phyloP scores from a whole-genome alignment of 92 coral and sea anemone genomes.

The Bergia sp. region DNA sequence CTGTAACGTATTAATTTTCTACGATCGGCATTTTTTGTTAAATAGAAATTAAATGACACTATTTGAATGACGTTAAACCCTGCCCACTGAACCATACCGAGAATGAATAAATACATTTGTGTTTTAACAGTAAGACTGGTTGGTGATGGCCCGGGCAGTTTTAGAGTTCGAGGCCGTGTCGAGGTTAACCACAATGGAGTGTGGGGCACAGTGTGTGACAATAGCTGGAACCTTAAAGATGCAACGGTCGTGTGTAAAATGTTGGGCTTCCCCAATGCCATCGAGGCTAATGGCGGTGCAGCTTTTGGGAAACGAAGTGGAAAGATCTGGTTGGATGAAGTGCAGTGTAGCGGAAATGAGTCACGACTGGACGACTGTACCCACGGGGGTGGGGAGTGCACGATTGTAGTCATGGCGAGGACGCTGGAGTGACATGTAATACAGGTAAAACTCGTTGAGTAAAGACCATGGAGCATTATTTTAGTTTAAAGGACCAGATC shows the following conservation, averaged over 20 bases:
- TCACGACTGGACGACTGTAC: neutral
- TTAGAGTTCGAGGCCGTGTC: conserved; percentile 1
- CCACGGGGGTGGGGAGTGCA: neutral
- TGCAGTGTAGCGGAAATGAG: conserved; percentile 31
- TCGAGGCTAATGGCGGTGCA: neutral
- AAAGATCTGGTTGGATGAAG: conserved; percentile 25
- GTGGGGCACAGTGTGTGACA: conserved; percentile 49
- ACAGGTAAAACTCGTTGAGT: neutral
- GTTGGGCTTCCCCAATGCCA: conserved; percentile 23
- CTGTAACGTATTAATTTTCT: too few relatives aligned
- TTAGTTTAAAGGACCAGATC: too few relatives aligned
- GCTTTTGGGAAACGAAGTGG: conserved; percentile 35
- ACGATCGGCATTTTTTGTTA: too few relatives aligned
- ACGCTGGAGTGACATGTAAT: conserved; percentile 45
- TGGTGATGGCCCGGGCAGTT: neutral
- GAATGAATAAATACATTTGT: neutral
- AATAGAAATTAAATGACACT: too few relatives aligned
- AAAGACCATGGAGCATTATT: too few relatives aligned
- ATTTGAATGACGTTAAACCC: neutral
- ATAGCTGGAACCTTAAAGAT: conserved; percentile 30
- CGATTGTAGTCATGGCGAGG: conserved; percentile 31
- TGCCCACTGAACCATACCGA: neutral
- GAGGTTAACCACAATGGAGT: conserved; percentile 28
- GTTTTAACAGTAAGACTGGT: neutral
- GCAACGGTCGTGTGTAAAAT: conserved; percentile 24